phyloP scores from a whole-genome alignment of 2,113 vertebrate species.

The Phalacrocorax aristotelis region DNA sequence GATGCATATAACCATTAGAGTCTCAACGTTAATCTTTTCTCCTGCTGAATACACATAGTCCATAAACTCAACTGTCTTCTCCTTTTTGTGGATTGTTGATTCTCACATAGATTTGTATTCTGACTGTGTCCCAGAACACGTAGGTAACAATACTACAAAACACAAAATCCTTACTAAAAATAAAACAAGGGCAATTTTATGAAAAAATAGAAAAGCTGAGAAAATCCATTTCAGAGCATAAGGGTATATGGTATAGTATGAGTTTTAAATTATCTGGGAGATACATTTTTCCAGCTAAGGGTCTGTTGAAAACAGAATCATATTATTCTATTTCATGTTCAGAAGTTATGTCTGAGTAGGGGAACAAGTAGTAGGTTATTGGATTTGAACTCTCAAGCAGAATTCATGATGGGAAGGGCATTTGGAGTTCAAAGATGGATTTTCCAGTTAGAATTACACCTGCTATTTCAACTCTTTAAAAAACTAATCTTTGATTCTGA shows the following conservation, averaged over 20 bases:
- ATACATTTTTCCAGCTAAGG: neutral
- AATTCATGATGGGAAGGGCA: neutral
- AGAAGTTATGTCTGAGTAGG: neutral
- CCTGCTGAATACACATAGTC: neutral
- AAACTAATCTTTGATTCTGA: neutral
- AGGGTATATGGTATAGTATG: neutral
- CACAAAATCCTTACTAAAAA: neutral
- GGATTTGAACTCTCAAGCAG: conserved; percentile 3
- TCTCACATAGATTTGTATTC: neutral
- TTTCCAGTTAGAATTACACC: neutral
- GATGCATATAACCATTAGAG: neutral
- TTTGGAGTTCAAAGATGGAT: conserved; percentile 10
- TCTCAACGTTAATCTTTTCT: neutral
- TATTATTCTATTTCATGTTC: neutral
- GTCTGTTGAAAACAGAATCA: neutral
- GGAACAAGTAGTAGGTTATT: neutral
- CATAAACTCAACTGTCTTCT: neutral
- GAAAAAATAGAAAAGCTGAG: neutral
- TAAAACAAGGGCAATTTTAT: neutral
- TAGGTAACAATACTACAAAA: neutral
- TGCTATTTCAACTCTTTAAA: conserved; percentile 3
- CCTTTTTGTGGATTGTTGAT: neutral
- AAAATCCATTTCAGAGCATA: neutral
- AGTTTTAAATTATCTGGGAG: neutral
- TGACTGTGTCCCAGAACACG: neutral